Conservation (phyloP, 2,797 vertebrate genomes). For the Brachyalestes nurse region DNA sequence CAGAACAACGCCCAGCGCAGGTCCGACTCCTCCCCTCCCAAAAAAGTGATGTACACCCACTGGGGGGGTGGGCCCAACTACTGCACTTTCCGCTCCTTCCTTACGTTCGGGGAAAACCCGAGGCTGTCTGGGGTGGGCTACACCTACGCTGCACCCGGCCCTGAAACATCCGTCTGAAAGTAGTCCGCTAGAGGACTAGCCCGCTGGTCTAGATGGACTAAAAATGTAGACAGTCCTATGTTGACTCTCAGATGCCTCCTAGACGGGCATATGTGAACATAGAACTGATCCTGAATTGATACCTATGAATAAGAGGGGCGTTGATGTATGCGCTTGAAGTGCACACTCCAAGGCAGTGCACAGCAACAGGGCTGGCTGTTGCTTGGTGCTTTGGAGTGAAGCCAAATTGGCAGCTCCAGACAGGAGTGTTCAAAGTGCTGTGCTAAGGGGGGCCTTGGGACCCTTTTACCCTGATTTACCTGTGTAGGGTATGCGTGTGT, state of each 20-base stretch:
- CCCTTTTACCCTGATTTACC: constrained; percentile 37
- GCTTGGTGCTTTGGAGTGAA: constrained; percentile 29
- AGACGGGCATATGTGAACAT: constrained; percentile 3
- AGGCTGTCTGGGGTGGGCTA: constrained; percentile 68
- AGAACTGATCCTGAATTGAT: constrained; percentile 29
- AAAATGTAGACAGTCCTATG: constrained; percentile 1
- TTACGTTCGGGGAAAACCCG: constrained; percentile 74
- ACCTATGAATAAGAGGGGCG: constrained; percentile 9
- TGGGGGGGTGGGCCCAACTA: constrained; percentile 81
- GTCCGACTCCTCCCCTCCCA: constrained; percentile 78
- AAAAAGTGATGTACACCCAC: constrained; percentile 84
- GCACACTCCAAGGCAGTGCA: constrained; percentile 8
- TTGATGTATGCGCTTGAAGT: constrained; percentile 10
- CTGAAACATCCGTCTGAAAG: constrained; percentile 84
- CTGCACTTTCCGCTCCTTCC: constrained; percentile 80
- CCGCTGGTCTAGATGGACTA: constrained; percentile 1
- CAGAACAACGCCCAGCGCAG: constrained; percentile 78
- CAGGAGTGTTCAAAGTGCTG: constrained; percentile 45
- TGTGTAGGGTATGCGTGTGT: constrained; percentile 31
- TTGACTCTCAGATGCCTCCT: neutral
- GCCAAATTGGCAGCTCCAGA: constrained; percentile 12
- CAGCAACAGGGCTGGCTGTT: constrained; percentile 36
- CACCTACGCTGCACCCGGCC: constrained; percentile 74
- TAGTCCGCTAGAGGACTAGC: neutral
- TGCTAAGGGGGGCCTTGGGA: constrained; percentile 63